These are phyloP conservation scores for Forbesichthys agassizii DNA, from an alignment of 2,113 vertebrate species.

Conservation along the genomic window DNA sequence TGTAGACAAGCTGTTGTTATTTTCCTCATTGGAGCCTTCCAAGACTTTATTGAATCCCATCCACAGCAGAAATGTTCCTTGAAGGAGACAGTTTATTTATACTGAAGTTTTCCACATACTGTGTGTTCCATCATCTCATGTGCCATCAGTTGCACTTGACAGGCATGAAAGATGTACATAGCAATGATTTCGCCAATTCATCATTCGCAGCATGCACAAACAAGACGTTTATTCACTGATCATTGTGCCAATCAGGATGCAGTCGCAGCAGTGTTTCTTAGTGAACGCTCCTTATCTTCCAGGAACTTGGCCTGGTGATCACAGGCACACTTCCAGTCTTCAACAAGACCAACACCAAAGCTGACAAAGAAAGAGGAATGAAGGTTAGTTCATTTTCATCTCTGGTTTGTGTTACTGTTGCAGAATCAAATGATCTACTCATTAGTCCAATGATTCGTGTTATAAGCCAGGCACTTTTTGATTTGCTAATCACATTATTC, in stretches of 20 bases:
- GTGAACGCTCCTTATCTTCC: constrained; percentile 7
- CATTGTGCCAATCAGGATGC: not conserved
- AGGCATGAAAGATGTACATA: not conserved
- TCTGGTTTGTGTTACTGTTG: not conserved
- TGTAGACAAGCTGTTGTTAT: constrained; percentile 38
- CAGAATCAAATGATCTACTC: not conserved
- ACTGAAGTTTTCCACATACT: not conserved
- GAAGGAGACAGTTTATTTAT: constrained; percentile 2
- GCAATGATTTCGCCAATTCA: too few relatives aligned
- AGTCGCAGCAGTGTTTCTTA: not conserved
- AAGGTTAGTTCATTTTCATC: constrained; percentile 40
- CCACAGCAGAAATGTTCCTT: constrained; percentile 23
- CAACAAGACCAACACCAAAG: constrained; percentile 80
- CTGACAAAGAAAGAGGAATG: constrained; percentile 31
- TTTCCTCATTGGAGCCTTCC: constrained; percentile 45
- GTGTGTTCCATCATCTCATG: not conserved
- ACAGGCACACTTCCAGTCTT: constrained; percentile 91
- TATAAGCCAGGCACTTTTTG: too few relatives aligned
- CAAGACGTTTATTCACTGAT: too few relatives aligned
- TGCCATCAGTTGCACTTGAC: not conserved
- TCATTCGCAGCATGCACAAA: not conserved
- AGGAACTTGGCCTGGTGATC: constrained; percentile 90
- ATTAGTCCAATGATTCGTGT: too few relatives aligned
- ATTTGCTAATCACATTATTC: too few relatives aligned
- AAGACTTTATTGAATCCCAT: not conserved